Base-by-base conservation (phyloP, 2,888 invertebrate genomes). In the Allophyes oxyacanthae region DNA sequence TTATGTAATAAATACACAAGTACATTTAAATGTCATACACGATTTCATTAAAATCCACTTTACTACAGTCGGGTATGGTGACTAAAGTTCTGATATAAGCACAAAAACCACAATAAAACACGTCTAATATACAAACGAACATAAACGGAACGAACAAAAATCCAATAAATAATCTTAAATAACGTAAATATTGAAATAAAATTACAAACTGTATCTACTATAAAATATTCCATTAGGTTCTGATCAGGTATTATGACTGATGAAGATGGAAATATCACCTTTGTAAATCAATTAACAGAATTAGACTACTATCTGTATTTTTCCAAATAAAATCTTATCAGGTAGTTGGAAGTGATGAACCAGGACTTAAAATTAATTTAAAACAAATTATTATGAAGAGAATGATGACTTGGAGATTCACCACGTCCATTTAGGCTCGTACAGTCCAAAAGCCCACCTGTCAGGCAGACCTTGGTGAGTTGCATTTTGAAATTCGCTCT, bases 401-500 rank as follows among this genome's bases (percentile, higher is more conserved):
- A 52, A 63, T 44, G 42, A 64, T 54, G 64, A 51, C 51, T 57
- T 57, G 69, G 79, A 87, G 83, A 86, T 90, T 90, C 92, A 89
- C 95, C 95, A 96, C 49, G 94, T 92, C 95, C 96, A 96, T 59
- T 86, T 83, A 13, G 95, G 95, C 55, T 86, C 83, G 41, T 96
- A 91, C 1, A 95, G 95, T 32, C 94, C 90, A 82, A 97, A 98
- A 43, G 95, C 91, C 95, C 97, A 98, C 42, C 94, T 84, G 72
- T 97, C 97, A 0, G 98, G 97, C 8, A 97, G 96, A 2, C 97
- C 97, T 61, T 95, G 83, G 78, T 97, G 98, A 0, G 95, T 94
- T 44, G 86, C 81, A 56, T 95, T 90, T 2, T 92, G 93, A 77
- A 96, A 97, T 63, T 94, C 94, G 64, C 96, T 95, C 46, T 94